Conservation (phyloP, 1,140 invertebrate genomes). For the Philopotamus ludificatus region DNA sequence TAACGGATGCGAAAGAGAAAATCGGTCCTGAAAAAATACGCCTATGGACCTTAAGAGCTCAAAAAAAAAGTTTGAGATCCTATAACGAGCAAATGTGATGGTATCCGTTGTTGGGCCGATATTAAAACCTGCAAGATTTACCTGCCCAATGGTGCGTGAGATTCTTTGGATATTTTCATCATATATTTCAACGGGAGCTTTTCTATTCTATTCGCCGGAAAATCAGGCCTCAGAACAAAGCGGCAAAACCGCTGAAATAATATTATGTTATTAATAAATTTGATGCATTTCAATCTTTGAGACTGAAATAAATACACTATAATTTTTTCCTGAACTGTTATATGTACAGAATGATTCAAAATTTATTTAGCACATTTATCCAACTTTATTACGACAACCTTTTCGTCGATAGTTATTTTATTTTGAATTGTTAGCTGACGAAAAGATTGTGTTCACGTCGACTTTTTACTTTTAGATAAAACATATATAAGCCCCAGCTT, state of each 20-base stretch:
- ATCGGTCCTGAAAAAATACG: conserved; percentile 37
- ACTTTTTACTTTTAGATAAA: no score
- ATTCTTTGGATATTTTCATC: conserved; percentile 25
- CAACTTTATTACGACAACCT: no score
- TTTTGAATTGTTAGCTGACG: no score
- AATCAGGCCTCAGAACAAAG: conserved; percentile 20
- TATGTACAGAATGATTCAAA: no score
- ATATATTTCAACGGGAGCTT: conserved; percentile 4
- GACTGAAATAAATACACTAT: conserved; percentile 1
- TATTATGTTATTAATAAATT: no score
- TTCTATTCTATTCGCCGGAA: neutral
- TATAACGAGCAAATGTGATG: neutral
- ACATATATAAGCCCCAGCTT: no score
- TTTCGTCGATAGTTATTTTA: no score
- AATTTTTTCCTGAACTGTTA: no score
- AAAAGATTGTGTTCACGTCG: no score
- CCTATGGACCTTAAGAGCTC: neutral
- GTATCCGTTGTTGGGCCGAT: conserved; percentile 13
- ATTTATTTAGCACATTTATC: no score
- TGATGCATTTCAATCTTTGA: no score
- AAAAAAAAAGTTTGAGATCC: conserved; percentile 2
- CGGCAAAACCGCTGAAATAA: conserved; percentile 2
- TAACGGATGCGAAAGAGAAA: conserved; percentile 31
- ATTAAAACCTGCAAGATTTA: conserved; percentile 26
- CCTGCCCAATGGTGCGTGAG: conserved; percentile 24